A percentile compares a stretch with the other conserved stretches of the same genome.
Conservation (phyloP, 1,140 invertebrate genomes). For the Propsilocerus akamusi region DNA sequence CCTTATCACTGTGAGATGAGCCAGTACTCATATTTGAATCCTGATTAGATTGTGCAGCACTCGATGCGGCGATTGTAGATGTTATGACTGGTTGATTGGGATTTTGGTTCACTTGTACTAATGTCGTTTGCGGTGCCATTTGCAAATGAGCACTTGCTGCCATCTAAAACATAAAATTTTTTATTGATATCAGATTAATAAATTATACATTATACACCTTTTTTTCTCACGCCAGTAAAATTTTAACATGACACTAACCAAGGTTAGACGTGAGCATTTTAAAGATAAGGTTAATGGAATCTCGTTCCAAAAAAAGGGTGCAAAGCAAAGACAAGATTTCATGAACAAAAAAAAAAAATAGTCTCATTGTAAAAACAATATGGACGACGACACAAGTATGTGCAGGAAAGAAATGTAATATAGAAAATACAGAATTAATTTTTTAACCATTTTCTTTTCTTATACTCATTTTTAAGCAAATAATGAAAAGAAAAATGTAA, state of each 20-base stretch:
- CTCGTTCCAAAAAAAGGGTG: no score
- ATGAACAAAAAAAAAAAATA: no score
- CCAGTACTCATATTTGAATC: constrained; percentile 93
- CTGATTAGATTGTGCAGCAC: constrained; percentile 47
- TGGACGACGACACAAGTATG: no score
- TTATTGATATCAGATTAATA: no score
- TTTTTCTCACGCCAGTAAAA: no score
- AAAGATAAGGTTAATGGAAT: no score
- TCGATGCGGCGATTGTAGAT: constrained; percentile 11
- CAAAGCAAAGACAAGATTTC: no score
- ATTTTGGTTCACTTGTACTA: constrained; percentile 27
- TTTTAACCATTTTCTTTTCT: not conserved
- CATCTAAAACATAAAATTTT: no score
- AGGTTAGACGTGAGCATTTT: no score
- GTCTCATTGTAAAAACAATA: constrained; percentile 4
- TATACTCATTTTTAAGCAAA: not conserved
- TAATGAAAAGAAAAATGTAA: not conserved
- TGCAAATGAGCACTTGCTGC: constrained; percentile 85
- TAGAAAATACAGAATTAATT: not conserved
- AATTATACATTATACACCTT: no score
- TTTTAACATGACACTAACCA: no score
- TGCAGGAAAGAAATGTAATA: not conserved
- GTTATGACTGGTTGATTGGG: constrained; percentile 8
- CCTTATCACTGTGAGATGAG: constrained; percentile 88
- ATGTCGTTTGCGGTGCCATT: constrained; percentile 80